Conservation (phyloP, 2,797 vertebrate species). For the Siniperca scherzeri region DNA sequence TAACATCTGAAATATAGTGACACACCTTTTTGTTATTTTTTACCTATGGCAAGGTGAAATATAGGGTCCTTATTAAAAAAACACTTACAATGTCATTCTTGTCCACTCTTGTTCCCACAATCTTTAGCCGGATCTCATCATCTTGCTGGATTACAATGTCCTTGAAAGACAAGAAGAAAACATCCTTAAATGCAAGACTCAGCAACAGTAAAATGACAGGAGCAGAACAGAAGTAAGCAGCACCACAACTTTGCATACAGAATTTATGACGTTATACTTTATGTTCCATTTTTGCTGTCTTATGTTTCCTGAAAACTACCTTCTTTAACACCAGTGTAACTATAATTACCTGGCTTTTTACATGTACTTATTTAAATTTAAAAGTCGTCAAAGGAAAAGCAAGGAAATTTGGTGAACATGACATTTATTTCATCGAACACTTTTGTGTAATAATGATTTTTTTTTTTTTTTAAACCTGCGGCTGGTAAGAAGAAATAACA, state of each 20-base stretch:
- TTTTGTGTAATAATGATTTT: not conserved
- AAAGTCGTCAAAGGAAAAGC: not conserved
- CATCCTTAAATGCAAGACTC: not conserved
- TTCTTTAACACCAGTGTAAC: not conserved
- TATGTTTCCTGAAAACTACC: not conserved
- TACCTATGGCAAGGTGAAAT: not conserved
- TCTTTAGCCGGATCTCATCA: slow-evolving; percentile 94
- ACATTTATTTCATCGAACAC: not conserved
- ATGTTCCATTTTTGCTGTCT: not conserved
- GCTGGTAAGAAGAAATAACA: not conserved
- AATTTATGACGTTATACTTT: not conserved
- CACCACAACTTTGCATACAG: not conserved
- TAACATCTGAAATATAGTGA: not conserved
- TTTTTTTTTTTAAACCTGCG: not conserved
- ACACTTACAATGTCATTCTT: slow-evolving; percentile 95
- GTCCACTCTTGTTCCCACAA: slow-evolving; percentile 95
- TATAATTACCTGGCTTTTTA: not conserved
- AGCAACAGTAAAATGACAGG: not conserved
- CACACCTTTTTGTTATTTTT: not conserved
- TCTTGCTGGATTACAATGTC: slow-evolving; percentile 97
- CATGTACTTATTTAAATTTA: not conserved
- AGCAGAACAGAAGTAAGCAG: not conserved
- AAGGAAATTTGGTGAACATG: not conserved
- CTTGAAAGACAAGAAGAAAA: slow-evolving; percentile 72
- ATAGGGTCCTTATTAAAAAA: not conserved